Base-by-base conservation (phyloP, 2,113 vertebrate species). In the Sander vitreus region DNA sequence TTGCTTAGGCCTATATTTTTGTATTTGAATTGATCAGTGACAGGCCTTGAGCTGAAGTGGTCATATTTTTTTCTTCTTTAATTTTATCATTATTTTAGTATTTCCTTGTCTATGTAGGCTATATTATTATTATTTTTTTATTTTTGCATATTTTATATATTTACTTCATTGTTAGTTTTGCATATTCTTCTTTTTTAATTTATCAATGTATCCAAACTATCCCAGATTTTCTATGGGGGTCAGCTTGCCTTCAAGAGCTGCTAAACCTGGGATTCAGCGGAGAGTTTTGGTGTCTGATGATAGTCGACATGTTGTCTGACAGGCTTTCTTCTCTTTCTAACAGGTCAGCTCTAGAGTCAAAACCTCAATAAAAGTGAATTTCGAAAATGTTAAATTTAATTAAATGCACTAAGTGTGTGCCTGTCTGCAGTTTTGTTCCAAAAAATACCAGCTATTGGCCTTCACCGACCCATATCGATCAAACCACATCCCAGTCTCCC, bases 341-440 rank as follows among this genome's bases (percentile, higher is more conserved):
- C 30, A 71, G 59, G 51, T 66, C 77, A 79, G 51, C 60, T 78
- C 57, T 33, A 50, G 48, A 76, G 58, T 11, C 48, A 78, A 78
- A 79, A 43, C 51, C 55, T 83, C 65, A 69, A 60, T 62, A 53
- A 65, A 43, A 57, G 51, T 88, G 76, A 71, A 69, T 70, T 80
- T 63, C 0, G 47, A 78, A 80, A 85, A 45, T 33, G 48, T 68
- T 57, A 50, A 80, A 69, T 79, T 85, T 33, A 69, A 76, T 80
- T 54, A 79, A 48, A 47, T 53, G 74, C 78, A 84, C 67, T 72
- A 65, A 72, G 76, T 57, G 79, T 76, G 60, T 67, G 59, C 85
- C 73, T 73, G 53, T 81, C 85, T 82, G 84, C 79, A 87, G 78
- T 62, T 88, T 87, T 85, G 82, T 83, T 91, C 81, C 54, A 39